Base-by-base conservation (phyloP, 1,140 invertebrate genomes). In the Trichonephila inaurata region DNA sequence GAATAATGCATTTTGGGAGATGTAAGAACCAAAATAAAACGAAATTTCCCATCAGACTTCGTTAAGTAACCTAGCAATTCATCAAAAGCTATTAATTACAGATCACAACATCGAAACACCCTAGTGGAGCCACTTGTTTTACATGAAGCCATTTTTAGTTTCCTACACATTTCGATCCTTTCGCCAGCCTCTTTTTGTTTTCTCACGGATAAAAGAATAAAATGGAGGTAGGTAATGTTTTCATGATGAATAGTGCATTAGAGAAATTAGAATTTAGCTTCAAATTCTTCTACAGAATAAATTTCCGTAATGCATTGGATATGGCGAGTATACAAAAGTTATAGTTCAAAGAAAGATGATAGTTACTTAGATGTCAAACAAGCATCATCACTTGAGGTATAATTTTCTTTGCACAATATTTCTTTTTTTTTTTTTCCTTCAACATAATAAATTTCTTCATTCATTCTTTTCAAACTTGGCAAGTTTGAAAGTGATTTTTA, bases 31-130 rank as follows among this genome's bases (percentile, higher is more conserved):
- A 51, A 69, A 69, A 89, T 69, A 89, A 89, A 89, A 89, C 64
- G 28, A 62, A 69, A 89, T 72, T 89, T 89, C 33, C 87, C 24
- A 69, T 28, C 87, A 21, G 61, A 28, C 28, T 24, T 69, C 21
- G 62, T 89, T 69, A 89, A 89, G 87, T 69, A 69, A 89, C 87
- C 28, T 19, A 66, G 51, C 87, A 69, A 89, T 89, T 89, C 64
- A 89, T 89, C 87, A 89, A 89, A 89, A 69, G 64, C 87, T 89
- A 89, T 89, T 89, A 89, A 89, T 89, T 89, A 89, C 87, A 40
- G 87, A 89, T 89, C 87, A 66, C 87, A 89, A 89, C 87, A 89
- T 24, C 87, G 87, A 69, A 44, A 62, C 12, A 19, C 33, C 51
- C 51, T 10, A 7, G 7, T 51, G 7, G 51, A 51, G 51, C 10